Percentiles rank a stretch among this genome's conserved stretches.
These are phyloP conservation scores for Eulemur macaco DNA, from an alignment of 2,113 vertebrate genomes.

Conservation along the genomic window DNA sequence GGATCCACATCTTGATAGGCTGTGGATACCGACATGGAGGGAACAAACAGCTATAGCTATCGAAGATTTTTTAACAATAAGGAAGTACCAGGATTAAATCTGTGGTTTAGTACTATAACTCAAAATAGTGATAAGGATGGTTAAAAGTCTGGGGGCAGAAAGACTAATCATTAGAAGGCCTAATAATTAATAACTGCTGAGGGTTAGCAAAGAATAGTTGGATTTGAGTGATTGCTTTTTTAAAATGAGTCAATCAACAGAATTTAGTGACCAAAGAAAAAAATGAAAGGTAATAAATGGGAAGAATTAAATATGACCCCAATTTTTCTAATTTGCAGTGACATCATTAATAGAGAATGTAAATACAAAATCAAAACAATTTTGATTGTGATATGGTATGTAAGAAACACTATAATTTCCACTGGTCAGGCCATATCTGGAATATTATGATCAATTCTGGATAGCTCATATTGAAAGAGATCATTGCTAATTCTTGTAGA, in stretches of 20 bases:
- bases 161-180: neutral
- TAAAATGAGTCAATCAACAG: neutral
- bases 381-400: neutral
- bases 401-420: neutral
- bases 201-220: neutral
- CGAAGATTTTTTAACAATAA: neutral
- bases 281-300: neutral
- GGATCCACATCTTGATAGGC: neutral
- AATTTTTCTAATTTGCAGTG: neutral
- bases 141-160: neutral
- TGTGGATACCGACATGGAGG: neutral
- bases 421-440: neutral
- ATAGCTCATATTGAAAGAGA: neutral
- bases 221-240: neutral
- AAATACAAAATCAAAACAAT: neutral
- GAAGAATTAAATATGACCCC: neutral
- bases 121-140: neutral
- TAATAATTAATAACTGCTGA: neutral
- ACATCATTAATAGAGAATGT: neutral
- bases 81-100: neutral
- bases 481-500: neutral
- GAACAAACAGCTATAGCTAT: neutral
- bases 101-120: constrained; percentile 3
- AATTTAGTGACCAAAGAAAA: constrained; percentile 15
- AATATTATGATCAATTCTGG: neutral